Percentiles rank a stretch among this genome's conserved stretches.
Evolutionary conservation across 2,888 invertebrate species (phyloP).

Genomic region (Antheraea assamensis): DNA sequence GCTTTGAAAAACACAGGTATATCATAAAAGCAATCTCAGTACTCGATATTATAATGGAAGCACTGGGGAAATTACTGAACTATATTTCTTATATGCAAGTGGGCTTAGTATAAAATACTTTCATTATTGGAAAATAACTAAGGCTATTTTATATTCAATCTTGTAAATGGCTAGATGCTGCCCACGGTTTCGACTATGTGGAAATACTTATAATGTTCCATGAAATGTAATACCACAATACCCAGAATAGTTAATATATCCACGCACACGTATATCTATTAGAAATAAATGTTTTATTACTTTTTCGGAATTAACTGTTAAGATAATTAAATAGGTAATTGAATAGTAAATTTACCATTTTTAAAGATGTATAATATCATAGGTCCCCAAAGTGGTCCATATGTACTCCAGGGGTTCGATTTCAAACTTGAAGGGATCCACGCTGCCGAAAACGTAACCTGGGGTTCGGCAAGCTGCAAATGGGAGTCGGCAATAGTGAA

Average conservation of each 20-base stretch:
- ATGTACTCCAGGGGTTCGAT: too few species aligned
- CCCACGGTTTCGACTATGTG: background rate
- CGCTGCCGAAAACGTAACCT: too few species aligned
- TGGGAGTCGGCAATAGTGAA: too few species aligned
- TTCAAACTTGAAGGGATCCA: too few species aligned
- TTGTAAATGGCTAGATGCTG: background rate
- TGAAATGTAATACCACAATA: background rate
- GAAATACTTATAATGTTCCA: background rate
- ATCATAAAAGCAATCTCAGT: background rate
- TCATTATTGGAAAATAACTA: constrained; percentile 2
- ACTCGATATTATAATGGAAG: background rate
- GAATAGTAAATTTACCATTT: too few species aligned
- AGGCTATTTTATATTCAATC: background rate
- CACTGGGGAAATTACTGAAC: background rate
- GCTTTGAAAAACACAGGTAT: background rate
- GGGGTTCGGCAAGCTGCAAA: too few species aligned
- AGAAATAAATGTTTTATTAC: too few species aligned
- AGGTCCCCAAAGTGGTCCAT: too few species aligned
- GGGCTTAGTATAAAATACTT: constrained; percentile 4
- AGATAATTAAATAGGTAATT: too few species aligned
- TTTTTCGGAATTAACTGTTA: too few species aligned
- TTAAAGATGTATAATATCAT: too few species aligned
- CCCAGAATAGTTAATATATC: background rate
- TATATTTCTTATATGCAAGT: background rate
- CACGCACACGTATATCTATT: too few species aligned